A percentile compares a stretch with the other conserved stretches of the same genome.
Conservation (phyloP, 2,888 invertebrate species). For the Rhodophaea formosa region DNA sequence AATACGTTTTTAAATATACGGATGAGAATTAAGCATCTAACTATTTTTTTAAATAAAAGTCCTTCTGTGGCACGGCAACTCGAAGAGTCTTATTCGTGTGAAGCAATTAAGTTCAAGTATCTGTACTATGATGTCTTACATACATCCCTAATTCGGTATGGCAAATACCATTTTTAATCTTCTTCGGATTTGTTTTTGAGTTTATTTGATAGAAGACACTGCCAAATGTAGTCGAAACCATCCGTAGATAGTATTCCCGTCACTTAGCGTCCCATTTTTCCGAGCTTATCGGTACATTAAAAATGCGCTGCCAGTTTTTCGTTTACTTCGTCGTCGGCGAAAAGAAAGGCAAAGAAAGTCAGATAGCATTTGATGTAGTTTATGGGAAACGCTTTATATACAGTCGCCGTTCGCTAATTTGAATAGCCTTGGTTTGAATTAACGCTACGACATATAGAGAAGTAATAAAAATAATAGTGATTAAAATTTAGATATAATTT, state of each 20-base stretch:
- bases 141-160: too few relatives aligned
- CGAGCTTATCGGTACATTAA: constrained; percentile 16
- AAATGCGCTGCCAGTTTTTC: constrained; percentile 14
- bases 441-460: too few relatives aligned
- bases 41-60: too few relatives aligned
- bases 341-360: constrained; percentile 14
- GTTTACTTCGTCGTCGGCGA: constrained; percentile 9
- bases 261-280: constrained; percentile 15
- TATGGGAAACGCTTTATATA: not conserved
- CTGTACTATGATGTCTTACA: too few relatives aligned
- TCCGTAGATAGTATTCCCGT: constrained; percentile 5
- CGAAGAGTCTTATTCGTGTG: too few relatives aligned
- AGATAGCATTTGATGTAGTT: constrained; percentile 4
- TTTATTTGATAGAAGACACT: not conserved
- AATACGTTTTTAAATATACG: too few relatives aligned
- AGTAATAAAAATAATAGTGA: not conserved
- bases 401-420: too few relatives aligned
- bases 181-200: not conserved
- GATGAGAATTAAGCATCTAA: too few relatives aligned
- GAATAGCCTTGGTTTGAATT: too few relatives aligned
- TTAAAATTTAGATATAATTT: not conserved
- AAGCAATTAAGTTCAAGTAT: too few relatives aligned
- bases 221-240: constrained; percentile 10
- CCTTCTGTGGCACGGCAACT: too few relatives aligned
- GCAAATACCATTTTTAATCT: too few relatives aligned